These are phyloP conservation scores for Drosophila nigromelanica DNA, from an alignment of 1,140 invertebrate species.

Conservation along the genomic window DNA sequence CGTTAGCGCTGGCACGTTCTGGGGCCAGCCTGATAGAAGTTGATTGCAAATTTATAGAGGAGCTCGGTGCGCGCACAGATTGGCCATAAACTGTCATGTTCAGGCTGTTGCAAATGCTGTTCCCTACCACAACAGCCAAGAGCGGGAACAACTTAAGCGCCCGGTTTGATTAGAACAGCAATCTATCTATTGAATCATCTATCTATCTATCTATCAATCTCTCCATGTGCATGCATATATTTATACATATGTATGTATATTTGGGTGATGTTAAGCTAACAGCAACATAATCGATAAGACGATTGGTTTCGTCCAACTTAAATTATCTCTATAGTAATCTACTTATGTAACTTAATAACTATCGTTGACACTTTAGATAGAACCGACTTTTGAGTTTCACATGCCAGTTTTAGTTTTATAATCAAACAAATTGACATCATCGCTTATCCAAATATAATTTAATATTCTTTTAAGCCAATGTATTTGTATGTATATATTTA, in stretches of 20 bases:
- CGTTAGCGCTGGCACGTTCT: slow-evolving; percentile 79
- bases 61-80: slow-evolving; percentile 48
- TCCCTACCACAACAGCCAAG: slow-evolving; percentile 11
- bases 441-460: no score
- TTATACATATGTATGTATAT: slow-evolving; percentile 3
- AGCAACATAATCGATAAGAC: neutral
- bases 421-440: no score
- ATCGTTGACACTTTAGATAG: no score
- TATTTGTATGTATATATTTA: no score
- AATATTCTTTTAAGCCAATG: no score
- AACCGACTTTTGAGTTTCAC: no score
- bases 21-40: slow-evolving; percentile 73
- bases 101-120: slow-evolving; percentile 9
- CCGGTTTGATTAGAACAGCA: slow-evolving; percentile 35
- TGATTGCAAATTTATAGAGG: slow-evolving; percentile 82
- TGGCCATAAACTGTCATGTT: slow-evolving; percentile 70
- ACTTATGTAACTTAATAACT: no score
- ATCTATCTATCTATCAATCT: slow-evolving; percentile 17
- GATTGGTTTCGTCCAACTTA: no score
- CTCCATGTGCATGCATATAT: slow-evolving; percentile 7
- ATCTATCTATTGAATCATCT: slow-evolving; percentile 27
- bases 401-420: no score
- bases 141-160: slow-evolving; percentile 39
- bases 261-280: no score
- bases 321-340: no score